phyloP scores from a whole-genome alignment of 2,797 vertebrate species.

The Phataginus tricuspis region DNA sequence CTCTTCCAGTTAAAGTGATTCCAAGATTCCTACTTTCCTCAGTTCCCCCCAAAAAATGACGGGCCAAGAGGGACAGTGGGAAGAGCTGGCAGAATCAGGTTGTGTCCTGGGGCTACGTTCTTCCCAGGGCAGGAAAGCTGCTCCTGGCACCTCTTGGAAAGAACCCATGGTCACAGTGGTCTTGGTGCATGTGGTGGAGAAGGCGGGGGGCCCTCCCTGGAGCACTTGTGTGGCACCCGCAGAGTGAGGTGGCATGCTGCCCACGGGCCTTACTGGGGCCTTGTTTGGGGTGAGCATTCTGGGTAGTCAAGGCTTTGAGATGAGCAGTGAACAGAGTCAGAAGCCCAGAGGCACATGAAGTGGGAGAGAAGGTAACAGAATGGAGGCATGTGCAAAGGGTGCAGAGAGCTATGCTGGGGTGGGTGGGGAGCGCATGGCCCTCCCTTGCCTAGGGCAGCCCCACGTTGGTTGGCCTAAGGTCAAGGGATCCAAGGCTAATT shows the following conservation, averaged over 20 bases:
- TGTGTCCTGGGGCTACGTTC: background rate
- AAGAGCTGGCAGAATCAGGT: background rate
- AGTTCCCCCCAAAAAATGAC: background rate
- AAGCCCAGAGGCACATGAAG: background rate
- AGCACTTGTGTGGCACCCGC: accelerated
- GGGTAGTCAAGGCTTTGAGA: background rate
- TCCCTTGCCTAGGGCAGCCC: background rate
- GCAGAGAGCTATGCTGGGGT: too few species aligned
- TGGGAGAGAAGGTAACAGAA: background rate
- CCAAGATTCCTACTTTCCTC: background rate
- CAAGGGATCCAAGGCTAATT: background rate
- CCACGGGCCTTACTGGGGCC: background rate
- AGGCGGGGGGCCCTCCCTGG: background rate
- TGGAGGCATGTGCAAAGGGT: accelerated
- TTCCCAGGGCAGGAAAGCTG: background rate
- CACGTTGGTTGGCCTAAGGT: background rate
- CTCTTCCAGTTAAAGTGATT: background rate
- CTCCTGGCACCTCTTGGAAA: background rate
- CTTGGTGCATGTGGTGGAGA: background rate
- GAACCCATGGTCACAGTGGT: background rate
- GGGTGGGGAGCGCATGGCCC: too few species aligned
- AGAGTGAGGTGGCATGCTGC: accelerated
- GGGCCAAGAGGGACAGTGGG: background rate
- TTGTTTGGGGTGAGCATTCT: background rate
- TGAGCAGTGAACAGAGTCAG: background rate